Conservation (phyloP, 2,888 invertebrate genomes). For the Dyspetes luteomarginatus region DNA sequence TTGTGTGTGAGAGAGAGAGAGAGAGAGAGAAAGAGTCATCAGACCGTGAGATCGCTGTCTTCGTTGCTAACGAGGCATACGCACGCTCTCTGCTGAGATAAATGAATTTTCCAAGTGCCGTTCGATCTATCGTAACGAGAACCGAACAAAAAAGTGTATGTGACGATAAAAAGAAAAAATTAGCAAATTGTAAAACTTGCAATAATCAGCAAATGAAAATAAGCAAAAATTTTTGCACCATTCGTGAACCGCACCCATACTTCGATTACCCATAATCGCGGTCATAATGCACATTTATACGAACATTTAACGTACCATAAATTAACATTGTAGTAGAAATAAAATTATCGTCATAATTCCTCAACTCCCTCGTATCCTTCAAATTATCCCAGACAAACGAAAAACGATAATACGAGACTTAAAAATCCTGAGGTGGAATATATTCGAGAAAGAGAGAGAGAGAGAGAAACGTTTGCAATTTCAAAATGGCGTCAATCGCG, state of each 20-base stretch:
- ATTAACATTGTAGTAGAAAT: neutral
- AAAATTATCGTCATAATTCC: conserved; percentile 2
- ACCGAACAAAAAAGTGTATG: neutral
- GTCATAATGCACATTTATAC: conserved; percentile 18
- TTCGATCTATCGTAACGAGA: neutral
- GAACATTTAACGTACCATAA: neutral
- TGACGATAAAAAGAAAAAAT: neutral
- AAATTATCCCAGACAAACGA: neutral
- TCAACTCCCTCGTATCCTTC: neutral
- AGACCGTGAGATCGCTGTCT: conserved; percentile 11
- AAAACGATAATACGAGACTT: neutral
- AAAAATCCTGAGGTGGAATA: conserved; percentile 11
- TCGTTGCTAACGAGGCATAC: conserved; percentile 25
- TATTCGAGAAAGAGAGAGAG: neutral
- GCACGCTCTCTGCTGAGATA: neutral
- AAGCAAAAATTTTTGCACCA: conserved; percentile 1
- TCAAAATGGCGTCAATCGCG: conserved; percentile 59
- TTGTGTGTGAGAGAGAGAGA: conserved; percentile 32
- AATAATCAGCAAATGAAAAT: neutral
- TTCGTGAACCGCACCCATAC: conserved; percentile 54
- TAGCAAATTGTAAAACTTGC: neutral
- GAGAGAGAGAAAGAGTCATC: too few relatives aligned
- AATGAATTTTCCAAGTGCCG: neutral
- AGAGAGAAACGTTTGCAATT: conserved; percentile 5
- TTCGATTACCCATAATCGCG: conserved; percentile 35